Evolutionary conservation across 2,888 invertebrate species (phyloP).

Genomic region (Ectemnius cavifrons): DNA sequence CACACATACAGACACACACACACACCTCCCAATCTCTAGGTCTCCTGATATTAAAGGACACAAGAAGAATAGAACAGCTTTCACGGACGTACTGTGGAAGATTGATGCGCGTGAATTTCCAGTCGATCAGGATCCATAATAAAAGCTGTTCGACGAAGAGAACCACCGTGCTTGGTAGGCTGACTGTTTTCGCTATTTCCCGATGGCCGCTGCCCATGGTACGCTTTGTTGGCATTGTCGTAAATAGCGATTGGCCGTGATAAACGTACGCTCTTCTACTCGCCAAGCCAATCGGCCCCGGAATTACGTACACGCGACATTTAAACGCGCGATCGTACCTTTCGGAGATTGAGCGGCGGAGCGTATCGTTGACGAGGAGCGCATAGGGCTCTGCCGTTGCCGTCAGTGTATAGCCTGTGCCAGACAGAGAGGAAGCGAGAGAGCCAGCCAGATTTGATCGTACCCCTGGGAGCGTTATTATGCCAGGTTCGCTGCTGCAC

Average conservation of each 20-base stretch:
- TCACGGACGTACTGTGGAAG: no score
- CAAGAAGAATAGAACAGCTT: no score
- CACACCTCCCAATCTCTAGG: no score
- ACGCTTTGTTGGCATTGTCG: neutral
- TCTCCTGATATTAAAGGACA: no score
- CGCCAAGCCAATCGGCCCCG: conserved; percentile 1
- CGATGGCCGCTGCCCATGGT: neutral
- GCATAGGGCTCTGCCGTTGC: neutral
- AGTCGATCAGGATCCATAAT: no score
- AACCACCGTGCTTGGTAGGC: neutral
- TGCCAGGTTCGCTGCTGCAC: conserved; percentile 32
- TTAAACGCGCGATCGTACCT: conserved; percentile 15
- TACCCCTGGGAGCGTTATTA: conserved; percentile 45
- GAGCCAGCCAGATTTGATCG: conserved; percentile 38
- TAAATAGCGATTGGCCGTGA: neutral
- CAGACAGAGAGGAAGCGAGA: conserved; percentile 7
- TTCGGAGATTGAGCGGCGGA: conserved; percentile 14
- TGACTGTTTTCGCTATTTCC: neutral
- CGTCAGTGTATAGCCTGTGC: no score
- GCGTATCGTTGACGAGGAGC: conserved; percentile 12
- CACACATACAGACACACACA: no score
- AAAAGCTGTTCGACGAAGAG: no score
- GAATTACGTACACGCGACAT: conserved; percentile 12
- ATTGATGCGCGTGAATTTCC: no score
- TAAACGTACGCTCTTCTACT: conserved; percentile 13